Evolutionary conservation across 2,888 invertebrate genomes (phyloP).

Genomic region (Stenodera caucasica): DNA sequence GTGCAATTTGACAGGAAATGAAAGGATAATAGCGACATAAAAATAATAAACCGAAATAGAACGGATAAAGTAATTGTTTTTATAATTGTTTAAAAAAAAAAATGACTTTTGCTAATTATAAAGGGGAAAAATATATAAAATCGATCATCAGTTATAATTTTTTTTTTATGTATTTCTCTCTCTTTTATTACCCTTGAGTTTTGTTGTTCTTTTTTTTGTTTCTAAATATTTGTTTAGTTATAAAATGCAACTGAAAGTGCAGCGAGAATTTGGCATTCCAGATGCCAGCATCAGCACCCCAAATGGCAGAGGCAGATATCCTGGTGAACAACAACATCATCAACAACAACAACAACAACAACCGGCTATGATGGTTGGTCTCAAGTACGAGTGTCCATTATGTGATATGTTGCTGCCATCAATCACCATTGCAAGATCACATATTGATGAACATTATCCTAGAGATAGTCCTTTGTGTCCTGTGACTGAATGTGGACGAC

Average conservation of each 20-base stretch:
- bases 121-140: constrained; percentile 3
- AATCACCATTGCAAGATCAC: constrained; percentile 69
- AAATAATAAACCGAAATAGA: background rate
- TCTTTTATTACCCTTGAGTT: background rate
- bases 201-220: background rate
- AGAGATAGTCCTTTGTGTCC: constrained; percentile 82
- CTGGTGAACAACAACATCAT: constrained; percentile 53
- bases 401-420: constrained; percentile 70
- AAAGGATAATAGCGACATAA: constrained; percentile 10
- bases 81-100: too few relatives aligned
- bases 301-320: constrained; percentile 28
- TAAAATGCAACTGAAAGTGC: constrained; percentile 49
- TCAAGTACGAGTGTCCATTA: constrained; percentile 69
- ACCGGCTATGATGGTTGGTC: constrained; percentile 42
- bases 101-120: background rate
- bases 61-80: background rate
- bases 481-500: constrained; percentile 72
- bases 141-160: too few relatives aligned
- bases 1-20: constrained; percentile 27
- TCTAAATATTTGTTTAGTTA: constrained; percentile 3
- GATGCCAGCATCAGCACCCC: constrained; percentile 55
- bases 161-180: background rate
- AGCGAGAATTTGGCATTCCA: constrained; percentile 62
- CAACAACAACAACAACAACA: constrained; percentile 49
- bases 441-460: constrained; percentile 82